Evolutionary conservation across 2,888 invertebrate genomes (phyloP).

Genomic region (Drosophila merina): DNA sequence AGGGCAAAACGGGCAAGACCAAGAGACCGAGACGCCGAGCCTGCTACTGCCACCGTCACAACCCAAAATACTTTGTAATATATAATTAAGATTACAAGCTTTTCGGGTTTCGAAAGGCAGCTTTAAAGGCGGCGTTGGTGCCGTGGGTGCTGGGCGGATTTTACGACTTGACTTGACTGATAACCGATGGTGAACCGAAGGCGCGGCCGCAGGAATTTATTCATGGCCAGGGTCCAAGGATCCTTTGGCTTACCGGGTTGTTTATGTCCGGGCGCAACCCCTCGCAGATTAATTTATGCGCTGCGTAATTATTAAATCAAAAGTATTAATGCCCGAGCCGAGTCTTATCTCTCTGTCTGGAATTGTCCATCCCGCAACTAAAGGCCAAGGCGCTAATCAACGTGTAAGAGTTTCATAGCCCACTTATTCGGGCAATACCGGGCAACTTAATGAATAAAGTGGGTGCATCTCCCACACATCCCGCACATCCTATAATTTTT

Average conservation of each 20-base stretch:
- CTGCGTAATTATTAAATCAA: constrained; percentile 68
- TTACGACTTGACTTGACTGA: constrained; percentile 69
- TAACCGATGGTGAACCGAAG: constrained; percentile 72
- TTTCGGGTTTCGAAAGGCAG: constrained; percentile 64
- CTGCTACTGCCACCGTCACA: neutral
- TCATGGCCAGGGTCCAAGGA: constrained; percentile 52
- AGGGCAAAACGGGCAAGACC: constrained; percentile 51
- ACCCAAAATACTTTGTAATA: constrained; percentile 76
- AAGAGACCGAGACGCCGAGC: neutral
- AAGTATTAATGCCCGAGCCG: constrained; percentile 40
- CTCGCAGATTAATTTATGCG: constrained; percentile 57
- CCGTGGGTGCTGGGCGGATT: constrained; percentile 46
- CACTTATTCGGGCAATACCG: constrained; percentile 8
- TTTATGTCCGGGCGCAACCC: constrained; percentile 54
- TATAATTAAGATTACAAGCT: constrained; percentile 79
- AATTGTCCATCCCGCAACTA: constrained; percentile 16
- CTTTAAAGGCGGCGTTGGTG: constrained; percentile 12
- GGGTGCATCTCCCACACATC: neutral
- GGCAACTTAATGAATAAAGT: neutral
- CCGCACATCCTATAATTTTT: constrained; percentile 11
- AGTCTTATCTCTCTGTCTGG: constrained; percentile 10
- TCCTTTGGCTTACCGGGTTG: constrained; percentile 56
- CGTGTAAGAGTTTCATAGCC: constrained; percentile 36
- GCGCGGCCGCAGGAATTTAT: constrained; percentile 61
- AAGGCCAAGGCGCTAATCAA: constrained; percentile 22